Evolutionary conservation across 2,113 vertebrate species (phyloP), one percentile per base, ranked within the genome.

Genomic region (Xenopus borealis): DNA sequence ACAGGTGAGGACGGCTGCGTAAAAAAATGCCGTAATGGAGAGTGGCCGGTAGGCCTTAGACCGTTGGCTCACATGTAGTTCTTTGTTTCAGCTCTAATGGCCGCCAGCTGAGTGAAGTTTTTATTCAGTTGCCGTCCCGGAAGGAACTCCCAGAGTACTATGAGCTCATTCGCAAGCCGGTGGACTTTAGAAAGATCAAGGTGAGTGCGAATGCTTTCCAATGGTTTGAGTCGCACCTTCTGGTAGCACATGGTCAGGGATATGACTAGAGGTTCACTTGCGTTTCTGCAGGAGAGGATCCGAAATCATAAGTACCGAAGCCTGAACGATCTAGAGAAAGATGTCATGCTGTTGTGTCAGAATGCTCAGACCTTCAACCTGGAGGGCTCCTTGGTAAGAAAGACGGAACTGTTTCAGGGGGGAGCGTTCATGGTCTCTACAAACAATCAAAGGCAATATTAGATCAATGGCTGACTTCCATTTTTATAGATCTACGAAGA

Each of bases 151-250:
- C 96, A 0, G 97, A 98, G 64, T 98, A 98, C 82, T 98, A 98
- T 0, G 96, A 98, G 82, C 95, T 98, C 47, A 98, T 98, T 81
- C 94, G 97, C 68, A 98, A 98, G 52, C 97, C 97, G 0, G 96
- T 98, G 78, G 97, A 98, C 89, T 98, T 98, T 85, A 94, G 94
- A 69, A 98, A 98, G 72, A 98, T 98, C 78, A 98, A 98, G 93
- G 96, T 97, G 44, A 9, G 18, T 8, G 13, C 9, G 13, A 5
- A 47, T n/a, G 12, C 3, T n/a, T 66, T 47, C 19, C 3, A 40
- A 10, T 66, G n/a, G 17, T 12, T n/a, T 13, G 5, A 19, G 7
- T n/a, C 57, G 10, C 33, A 27, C 33, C 8, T 40, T 9, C 33
- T 9, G 8, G 2, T n/a, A 55, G 9, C 52, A 55, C 11, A 13